Evolutionary conservation across 1,140 invertebrate genomes (phyloP).

Genomic region (Drosophila ohnishii): DNA sequence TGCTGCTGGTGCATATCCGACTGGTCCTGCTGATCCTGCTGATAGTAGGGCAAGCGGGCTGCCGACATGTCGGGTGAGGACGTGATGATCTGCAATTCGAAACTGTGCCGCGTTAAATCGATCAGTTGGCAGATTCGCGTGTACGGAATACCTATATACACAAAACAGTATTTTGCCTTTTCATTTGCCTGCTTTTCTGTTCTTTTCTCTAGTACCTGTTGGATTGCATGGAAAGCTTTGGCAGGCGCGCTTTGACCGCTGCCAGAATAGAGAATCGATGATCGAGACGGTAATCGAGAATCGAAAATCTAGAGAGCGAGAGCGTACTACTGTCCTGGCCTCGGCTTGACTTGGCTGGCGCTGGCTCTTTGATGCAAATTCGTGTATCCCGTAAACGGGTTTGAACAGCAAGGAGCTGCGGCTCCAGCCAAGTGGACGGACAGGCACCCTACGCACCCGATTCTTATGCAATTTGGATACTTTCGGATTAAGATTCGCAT

Average conservation of each 20-base stretch:
- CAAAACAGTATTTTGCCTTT: slow-evolving; percentile 48
- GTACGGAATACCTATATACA: slow-evolving; percentile 73
- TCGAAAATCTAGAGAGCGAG: slow-evolving; percentile 22
- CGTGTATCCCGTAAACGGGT: not conserved
- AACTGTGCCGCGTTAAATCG: slow-evolving; percentile 80
- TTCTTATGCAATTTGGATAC: slow-evolving; percentile 68
- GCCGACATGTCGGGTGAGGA: slow-evolving; percentile 55
- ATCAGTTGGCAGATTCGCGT: slow-evolving; percentile 52
- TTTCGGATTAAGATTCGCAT: slow-evolving; percentile 19
- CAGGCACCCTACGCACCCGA: slow-evolving; percentile 12
- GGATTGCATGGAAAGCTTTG: slow-evolving; percentile 5
- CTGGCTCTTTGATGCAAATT: slow-evolving; percentile 11
- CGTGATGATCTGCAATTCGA: slow-evolving; percentile 73
- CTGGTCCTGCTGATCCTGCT: slow-evolving; percentile 53
- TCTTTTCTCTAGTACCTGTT: slow-evolving; percentile 18
- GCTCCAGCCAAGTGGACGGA: slow-evolving; percentile 32
- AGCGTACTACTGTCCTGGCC: slow-evolving; percentile 7
- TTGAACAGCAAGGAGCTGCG: not conserved
- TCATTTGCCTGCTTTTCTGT: slow-evolving; percentile 23
- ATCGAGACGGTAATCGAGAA: slow-evolving; percentile 7
- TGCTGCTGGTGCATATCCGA: slow-evolving; percentile 34
- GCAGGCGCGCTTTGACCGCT: not conserved
- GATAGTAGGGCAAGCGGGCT: slow-evolving; percentile 66
- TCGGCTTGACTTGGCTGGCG: slow-evolving; percentile 30
- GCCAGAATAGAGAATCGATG: slow-evolving; percentile 15